These are phyloP conservation scores for Drosophila orosa DNA, from an alignment of 1,140 invertebrate genomes.

Conservation along the genomic window DNA sequence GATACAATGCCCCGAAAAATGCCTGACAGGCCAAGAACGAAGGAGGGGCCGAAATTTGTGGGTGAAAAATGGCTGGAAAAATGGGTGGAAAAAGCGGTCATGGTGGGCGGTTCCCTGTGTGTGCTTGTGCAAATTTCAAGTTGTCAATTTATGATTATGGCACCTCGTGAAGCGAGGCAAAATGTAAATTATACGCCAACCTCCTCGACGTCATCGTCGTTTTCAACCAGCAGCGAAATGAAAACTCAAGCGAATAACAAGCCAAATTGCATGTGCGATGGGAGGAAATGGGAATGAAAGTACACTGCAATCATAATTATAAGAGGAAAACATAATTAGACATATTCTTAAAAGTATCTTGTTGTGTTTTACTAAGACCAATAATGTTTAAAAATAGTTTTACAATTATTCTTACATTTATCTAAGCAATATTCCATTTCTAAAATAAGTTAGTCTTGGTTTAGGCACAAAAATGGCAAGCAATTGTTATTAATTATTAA, in stretches of 20 bases:
- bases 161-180: slow-evolving; percentile 76
- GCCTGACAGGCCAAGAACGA: slow-evolving; percentile 31
- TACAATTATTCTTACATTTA: not conserved
- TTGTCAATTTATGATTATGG: slow-evolving; percentile 83
- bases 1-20: slow-evolving; percentile 64
- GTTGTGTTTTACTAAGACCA: fast-evolving
- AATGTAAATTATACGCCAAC: slow-evolving; percentile 80
- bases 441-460: not conserved
- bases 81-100: slow-evolving; percentile 30
- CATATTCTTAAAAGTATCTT: not conserved
- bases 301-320: not conserved
- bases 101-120: slow-evolving; percentile 32
- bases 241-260: slow-evolving; percentile 74
- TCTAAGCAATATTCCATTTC: too few relatives aligned
- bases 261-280: slow-evolving; percentile 64
- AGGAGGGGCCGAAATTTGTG: not conserved
- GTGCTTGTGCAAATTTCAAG: slow-evolving; percentile 79
- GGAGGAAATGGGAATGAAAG: not conserved
- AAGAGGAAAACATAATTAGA: not conserved
- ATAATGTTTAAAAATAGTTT: not conserved
- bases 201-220: slow-evolving; percentile 14
- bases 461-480: not conserved
- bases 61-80: not conserved
- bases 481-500: not conserved
- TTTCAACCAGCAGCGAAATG: slow-evolving; percentile 53